Percentiles rank a stretch among this genome's conserved stretches.
These are phyloP conservation scores for Apolygus lucorum DNA, from an alignment of 1,140 invertebrate species.

Conservation along the genomic window DNA sequence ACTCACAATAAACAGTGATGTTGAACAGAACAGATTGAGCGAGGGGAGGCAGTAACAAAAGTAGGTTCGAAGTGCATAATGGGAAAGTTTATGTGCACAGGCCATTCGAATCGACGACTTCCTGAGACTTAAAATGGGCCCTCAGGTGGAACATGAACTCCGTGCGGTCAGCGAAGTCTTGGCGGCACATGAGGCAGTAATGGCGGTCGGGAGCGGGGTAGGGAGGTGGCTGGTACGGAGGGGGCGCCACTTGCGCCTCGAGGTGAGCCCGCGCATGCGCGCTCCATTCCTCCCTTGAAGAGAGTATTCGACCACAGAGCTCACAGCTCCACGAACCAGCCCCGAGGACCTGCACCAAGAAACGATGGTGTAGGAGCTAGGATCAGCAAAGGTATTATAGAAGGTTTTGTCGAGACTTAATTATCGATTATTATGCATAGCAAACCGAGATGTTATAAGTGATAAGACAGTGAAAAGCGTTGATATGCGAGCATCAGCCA, in stretches of 20 bases:
- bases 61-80: not conserved
- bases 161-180: constrained; percentile 54
- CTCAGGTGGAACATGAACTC: constrained; percentile 61
- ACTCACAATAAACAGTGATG: no score
- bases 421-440: no score
- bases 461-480: no score
- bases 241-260: constrained; percentile 39
- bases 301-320: constrained; percentile 56
- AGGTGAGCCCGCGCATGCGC: constrained; percentile 60
- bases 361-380: not conserved
- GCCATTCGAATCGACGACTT: constrained; percentile 14
- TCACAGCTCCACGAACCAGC: constrained; percentile 56
- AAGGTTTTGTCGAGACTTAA: no score
- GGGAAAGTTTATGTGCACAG: constrained; percentile 20
- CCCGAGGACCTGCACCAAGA: not conserved
- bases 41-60: not conserved
- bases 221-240: constrained; percentile 34
- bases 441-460: no score
- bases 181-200: constrained; percentile 54
- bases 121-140: constrained; percentile 45
- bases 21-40: no score
- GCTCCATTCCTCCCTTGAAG: constrained; percentile 62
- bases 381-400: no score
- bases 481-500: no score
- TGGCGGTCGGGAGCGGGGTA: constrained; percentile 34